Evolutionary conservation across 2,888 invertebrate genomes (phyloP).

Genomic region (Tridacna crocea): DNA sequence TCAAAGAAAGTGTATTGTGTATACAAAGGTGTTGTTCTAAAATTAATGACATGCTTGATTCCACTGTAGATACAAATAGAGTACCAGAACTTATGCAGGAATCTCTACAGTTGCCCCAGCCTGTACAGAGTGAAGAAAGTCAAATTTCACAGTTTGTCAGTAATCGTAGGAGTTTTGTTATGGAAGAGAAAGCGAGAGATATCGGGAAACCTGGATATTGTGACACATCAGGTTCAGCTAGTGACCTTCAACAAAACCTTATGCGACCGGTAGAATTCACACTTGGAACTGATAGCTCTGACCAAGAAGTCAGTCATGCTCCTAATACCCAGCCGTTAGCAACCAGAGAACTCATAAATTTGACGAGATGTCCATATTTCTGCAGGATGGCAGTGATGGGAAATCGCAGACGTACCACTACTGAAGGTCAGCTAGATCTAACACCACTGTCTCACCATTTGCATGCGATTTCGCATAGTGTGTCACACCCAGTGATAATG

Average conservation of each 20-base stretch:
- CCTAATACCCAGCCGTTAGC: not conserved
- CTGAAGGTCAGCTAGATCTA: conserved; percentile 4
- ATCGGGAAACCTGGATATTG: conserved; percentile 2
- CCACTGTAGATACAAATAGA: not conserved
- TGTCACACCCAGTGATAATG: not conserved
- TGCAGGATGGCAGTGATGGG: not conserved
- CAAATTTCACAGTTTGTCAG: not conserved
- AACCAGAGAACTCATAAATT: not conserved
- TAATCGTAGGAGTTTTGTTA: not conserved
- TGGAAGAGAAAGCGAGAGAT: conserved; percentile 5
- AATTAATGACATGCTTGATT: not conserved
- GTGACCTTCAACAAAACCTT: not conserved
- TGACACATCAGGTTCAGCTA: conserved; percentile 18
- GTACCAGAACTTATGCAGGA: not conserved
- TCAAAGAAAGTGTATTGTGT: not conserved
- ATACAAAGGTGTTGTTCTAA: not conserved
- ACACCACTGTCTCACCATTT: not conserved
- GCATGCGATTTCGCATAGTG: not conserved
- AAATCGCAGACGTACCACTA: conserved; percentile 11
- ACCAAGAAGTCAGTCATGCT: not conserved
- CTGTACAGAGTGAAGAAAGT: not conserved
- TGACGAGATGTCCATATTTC: not conserved
- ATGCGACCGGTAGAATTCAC: not conserved
- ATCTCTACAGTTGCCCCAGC: not conserved
- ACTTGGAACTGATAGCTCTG: not conserved